Base-by-base conservation (phyloP, 1,140 invertebrate genomes). In the Sarcophaga bullata region DNA sequence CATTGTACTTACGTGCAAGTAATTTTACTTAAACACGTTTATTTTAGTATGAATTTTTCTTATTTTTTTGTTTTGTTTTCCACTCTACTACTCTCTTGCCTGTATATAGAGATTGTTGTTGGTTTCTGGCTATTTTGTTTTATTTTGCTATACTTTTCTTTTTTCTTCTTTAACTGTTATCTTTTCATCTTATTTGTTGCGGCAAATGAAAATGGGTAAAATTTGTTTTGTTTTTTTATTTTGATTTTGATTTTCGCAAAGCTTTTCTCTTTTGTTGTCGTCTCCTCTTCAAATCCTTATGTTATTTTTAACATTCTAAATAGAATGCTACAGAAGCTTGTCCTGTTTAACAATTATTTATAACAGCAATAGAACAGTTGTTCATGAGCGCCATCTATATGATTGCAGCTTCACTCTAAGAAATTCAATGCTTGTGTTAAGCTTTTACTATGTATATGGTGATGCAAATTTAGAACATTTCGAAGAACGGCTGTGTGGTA, bases 191-290 rank as follows among this genome's bases (percentile, higher is more conserved):
- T n/a, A 76, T 49, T 76, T 76, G 46, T 76, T 76, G 73, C 73
- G 73, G 73, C 73, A 76, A 76, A 76, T 76, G 73, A 76, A 76
- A 76, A 76, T 76, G 49, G 73, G n/a, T 76, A 76, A 76, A 76
- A 76, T 49, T 76, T 76, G 48, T 15, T 76, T 76, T 8, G 7
- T 47, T 17, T n/a, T 15, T 68, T 76, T 76, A 49, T 76, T 76
- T 76, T 76, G 73, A 76, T 76, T 50, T 47, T 49, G 15, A n/a
- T 10, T 19, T 76, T 76, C 73, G 73, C 8, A 76, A 76, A 76
- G 73, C 73, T 76, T 76, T 76, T 76, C 49, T 7, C 46, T 17
- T 76, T 11, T 49, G 8, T 48, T 49, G 3, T 37, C 11, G 13
- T 49, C 15, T 48, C 17, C 0, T 37, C 11, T 72, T 78, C 8